These are phyloP conservation scores for Ophion ellenae DNA, from an alignment of 2,888 invertebrate genomes.

Conservation along the genomic window DNA sequence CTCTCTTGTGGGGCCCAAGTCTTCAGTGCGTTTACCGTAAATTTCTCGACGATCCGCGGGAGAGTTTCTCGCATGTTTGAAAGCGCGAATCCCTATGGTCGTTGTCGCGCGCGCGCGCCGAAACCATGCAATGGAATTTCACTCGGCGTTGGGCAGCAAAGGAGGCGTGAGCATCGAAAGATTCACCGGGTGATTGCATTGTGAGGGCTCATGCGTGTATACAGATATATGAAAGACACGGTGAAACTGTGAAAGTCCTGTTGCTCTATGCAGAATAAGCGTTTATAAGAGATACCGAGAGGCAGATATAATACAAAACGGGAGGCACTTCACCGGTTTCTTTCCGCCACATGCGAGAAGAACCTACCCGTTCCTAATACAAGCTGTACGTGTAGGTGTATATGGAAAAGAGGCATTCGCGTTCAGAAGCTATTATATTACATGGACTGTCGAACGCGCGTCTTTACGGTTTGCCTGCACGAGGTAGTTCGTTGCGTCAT, in stretches of 20 bases:
- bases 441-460: conserved; percentile 51
- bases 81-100: not conserved
- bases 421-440: conserved; percentile 29
- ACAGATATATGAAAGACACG: conserved; percentile 19
- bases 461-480: conserved; percentile 28
- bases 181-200: conserved; percentile 56
- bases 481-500: conserved; percentile 44
- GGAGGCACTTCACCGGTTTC: conserved; percentile 29
- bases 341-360: conserved; percentile 34
- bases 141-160: conserved; percentile 34
- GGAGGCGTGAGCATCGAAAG: conserved; percentile 58
- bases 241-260: conserved; percentile 53
- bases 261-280: conserved; percentile 41
- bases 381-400: not conserved
- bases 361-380: conserved; percentile 33
- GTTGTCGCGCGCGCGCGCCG: conserved; percentile 27
- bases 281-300: conserved; percentile 37
- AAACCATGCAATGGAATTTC: conserved; percentile 45
- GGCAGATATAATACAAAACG: conserved; percentile 47
- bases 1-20: not conserved
- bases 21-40: conserved; percentile 14
- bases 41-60: not conserved
- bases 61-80: conserved; percentile 26
- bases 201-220: conserved; percentile 11
- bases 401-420: conserved; percentile 14